Evolutionary conservation across 2,888 invertebrate species (phyloP).

Genomic region (Eristalis intricaria): DNA sequence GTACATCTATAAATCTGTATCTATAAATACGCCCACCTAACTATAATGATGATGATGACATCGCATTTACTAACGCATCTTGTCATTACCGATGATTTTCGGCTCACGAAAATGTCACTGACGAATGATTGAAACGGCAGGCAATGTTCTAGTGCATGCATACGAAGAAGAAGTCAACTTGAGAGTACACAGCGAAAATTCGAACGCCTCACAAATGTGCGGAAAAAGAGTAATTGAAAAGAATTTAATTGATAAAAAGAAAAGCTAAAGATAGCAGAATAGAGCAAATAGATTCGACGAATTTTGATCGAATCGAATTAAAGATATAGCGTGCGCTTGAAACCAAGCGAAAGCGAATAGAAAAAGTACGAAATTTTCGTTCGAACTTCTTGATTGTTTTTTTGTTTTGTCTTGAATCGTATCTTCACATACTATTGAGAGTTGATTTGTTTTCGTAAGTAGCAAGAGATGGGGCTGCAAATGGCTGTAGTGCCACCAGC

Average conservation of each 20-base stretch:
- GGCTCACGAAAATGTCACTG: conserved; percentile 79
- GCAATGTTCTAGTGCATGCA: not conserved
- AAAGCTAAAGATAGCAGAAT: conserved; percentile 65
- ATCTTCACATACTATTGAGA: not conserved
- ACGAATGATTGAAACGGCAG: conserved; percentile 77
- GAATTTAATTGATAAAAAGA: conserved; percentile 40
- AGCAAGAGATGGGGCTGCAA: conserved; percentile 81
- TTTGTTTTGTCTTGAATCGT: not conserved
- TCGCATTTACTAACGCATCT: conserved; percentile 80
- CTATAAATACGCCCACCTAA: conserved; percentile 15
- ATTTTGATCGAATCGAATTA: not conserved
- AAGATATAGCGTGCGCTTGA: not conserved
- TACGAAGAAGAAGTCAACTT: not conserved
- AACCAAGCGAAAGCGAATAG: conserved; percentile 53
- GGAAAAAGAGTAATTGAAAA: conserved; percentile 1
- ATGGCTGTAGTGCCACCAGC: conserved; percentile 79
- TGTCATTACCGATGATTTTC: conserved; percentile 81
- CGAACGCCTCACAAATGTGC: conserved; percentile 26
- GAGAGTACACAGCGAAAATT: conserved; percentile 33
- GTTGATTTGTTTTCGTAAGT: conserved; percentile 50
- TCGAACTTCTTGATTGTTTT: not conserved
- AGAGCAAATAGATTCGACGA: not conserved
- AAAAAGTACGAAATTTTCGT: not conserved
- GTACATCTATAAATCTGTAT: conserved; percentile 1
- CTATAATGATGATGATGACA: conserved; percentile 80